Evolutionary conservation across 1,140 invertebrate genomes (phyloP).

Genomic region (Lepeophtheirus salmonis): DNA sequence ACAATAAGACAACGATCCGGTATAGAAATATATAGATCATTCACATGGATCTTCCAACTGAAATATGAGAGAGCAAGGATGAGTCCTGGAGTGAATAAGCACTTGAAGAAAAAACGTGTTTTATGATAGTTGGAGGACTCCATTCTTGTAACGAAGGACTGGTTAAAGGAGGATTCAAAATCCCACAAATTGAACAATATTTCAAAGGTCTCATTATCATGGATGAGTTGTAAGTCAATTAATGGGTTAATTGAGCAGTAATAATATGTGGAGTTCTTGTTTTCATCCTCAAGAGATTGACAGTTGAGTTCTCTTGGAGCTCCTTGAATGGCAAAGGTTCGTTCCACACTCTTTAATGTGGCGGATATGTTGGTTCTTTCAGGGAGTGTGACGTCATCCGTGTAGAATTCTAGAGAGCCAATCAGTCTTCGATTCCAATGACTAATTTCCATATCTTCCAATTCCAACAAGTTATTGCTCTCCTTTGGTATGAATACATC

Average conservation of each 20-base stretch:
- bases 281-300: too few relatives aligned
- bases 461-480: neutral
- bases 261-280: too few relatives aligned
- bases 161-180: neutral
- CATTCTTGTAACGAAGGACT: neutral
- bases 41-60: neutral
- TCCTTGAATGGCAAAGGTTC: too few relatives aligned
- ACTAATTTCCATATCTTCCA: too few relatives aligned
- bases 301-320: too few relatives aligned
- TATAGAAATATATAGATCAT: conserved; percentile 5
- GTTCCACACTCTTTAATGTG: too few relatives aligned
- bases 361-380: too few relatives aligned
- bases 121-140: neutral
- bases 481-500: too few relatives aligned
- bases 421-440: neutral
- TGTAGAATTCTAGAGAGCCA: neutral
- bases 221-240: neutral
- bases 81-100: neutral
- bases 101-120: neutral
- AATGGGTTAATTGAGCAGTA: too few relatives aligned
- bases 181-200: neutral
- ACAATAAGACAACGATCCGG: conserved; percentile 1
- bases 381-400: neutral
- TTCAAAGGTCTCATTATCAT: neutral
- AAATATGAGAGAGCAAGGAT: neutral